Percentiles rank a stretch among this genome's conserved stretches.
phyloP scores from a whole-genome alignment of 1,140 invertebrate species.

The Anastrepha ludens region DNA sequence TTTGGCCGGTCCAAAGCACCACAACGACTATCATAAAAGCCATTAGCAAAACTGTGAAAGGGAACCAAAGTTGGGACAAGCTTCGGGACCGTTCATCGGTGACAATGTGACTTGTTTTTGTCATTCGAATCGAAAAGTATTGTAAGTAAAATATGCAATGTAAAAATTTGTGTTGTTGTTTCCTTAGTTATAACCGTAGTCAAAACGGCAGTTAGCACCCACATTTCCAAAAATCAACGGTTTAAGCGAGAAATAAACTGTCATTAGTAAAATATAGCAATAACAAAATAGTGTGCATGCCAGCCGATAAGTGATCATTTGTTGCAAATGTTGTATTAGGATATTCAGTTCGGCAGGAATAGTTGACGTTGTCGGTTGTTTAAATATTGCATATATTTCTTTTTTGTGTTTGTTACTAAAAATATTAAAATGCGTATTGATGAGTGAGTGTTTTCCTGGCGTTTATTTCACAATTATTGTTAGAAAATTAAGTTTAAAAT shows the following conservation, averaged over 20 bases:
- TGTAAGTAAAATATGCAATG: background rate
- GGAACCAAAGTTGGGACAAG: background rate
- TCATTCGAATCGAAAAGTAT: slow-evolving; percentile 19
- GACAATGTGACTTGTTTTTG: background rate
- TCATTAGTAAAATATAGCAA: background rate
- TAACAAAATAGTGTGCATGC: background rate
- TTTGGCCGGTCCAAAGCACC: too few relatives aligned
- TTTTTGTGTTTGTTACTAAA: background rate
- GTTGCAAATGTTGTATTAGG: background rate
- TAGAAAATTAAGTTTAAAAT: too few relatives aligned
- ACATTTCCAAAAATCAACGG: background rate
- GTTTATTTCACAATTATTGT: background rate
- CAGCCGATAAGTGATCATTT: background rate
- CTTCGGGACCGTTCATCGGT: background rate
- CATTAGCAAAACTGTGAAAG: background rate
- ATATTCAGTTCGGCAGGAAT: slow-evolving; percentile 5
- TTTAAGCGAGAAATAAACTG: background rate
- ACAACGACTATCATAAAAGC: background rate
- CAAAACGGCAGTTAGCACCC: too few relatives aligned
- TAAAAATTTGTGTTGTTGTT: too few relatives aligned
- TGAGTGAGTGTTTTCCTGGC: background rate
- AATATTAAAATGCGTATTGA: background rate
- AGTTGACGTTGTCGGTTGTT: background rate
- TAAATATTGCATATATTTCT: background rate
- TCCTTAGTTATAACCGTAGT: too few relatives aligned